Evolutionary conservation across 1,140 invertebrate genomes (phyloP).

Genomic region (Muscidifurax raptorellus): DNA sequence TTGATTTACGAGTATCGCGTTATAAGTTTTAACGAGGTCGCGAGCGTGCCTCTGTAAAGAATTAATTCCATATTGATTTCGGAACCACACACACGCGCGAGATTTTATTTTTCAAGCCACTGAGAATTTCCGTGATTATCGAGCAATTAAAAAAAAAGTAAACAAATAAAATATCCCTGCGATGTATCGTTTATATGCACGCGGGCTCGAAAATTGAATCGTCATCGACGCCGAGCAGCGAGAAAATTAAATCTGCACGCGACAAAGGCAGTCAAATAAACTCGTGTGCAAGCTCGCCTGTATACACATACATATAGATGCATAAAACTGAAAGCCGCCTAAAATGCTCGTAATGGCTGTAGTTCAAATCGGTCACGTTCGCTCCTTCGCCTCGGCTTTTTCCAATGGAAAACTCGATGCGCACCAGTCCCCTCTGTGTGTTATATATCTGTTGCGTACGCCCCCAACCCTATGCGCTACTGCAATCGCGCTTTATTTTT

Average conservation of each 20-base stretch:
- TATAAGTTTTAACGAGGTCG: not conserved
- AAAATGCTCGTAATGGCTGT: constrained; percentile 24
- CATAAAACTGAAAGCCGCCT: constrained; percentile 13
- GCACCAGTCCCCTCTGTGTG: too few species aligned
- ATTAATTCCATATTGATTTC: not conserved
- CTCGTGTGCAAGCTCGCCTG: not conserved
- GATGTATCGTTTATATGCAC: not conserved
- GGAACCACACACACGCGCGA: too few species aligned
- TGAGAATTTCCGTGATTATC: not conserved
- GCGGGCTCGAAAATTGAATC: not conserved
- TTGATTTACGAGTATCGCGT: not conserved
- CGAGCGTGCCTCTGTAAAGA: not conserved
- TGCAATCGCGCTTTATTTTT: constrained; percentile 4
- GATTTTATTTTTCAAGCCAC: not conserved
- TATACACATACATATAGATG: too few species aligned
- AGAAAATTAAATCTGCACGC: not conserved
- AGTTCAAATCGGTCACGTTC: constrained; percentile 34
- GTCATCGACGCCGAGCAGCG: not conserved
- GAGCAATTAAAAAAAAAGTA: not conserved
- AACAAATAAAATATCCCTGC: not conserved
- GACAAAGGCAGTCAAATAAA: not conserved
- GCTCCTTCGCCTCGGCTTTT: not conserved
- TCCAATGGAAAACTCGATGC: constrained; percentile 18
- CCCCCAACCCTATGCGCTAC: too few species aligned
- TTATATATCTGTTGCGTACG: too few species aligned